phyloP scores from a whole-genome alignment of 2,888 invertebrate species.

The Diachrysia chrysitis region DNA sequence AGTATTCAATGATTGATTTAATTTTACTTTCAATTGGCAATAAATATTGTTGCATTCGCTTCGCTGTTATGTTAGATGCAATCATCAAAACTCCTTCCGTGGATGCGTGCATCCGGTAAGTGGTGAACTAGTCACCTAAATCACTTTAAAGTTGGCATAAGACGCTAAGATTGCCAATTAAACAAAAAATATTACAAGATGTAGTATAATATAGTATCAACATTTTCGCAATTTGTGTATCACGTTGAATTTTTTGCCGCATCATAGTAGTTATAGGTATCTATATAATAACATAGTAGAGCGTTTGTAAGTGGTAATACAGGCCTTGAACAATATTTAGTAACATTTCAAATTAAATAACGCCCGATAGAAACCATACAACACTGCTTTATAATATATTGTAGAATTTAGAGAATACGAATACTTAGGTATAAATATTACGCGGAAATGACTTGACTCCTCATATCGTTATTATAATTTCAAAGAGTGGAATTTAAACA shows the following conservation, averaged over 20 bases:
- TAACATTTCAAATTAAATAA: conserved; percentile 21
- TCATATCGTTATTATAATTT: conserved; percentile 51
- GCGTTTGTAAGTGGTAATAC: conserved; percentile 26
- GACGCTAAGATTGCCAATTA: conserved; percentile 29
- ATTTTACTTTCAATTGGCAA: conserved; percentile 61
- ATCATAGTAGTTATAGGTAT: conserved; percentile 37
- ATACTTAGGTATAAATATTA: too few species aligned
- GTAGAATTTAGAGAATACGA: conserved; percentile 56
- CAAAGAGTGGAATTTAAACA: conserved; percentile 46
- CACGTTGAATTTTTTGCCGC: conserved; percentile 35
- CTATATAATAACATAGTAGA: conserved; percentile 14
- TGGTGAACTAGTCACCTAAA: conserved; percentile 38
- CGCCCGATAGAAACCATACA: conserved; percentile 19
- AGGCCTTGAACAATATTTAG: conserved; percentile 50
- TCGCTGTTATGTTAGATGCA: conserved; percentile 19
- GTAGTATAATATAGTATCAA: conserved; percentile 34
- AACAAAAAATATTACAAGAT: conserved; percentile 28
- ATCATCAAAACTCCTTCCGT: conserved; percentile 31
- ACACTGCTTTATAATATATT: conserved; percentile 13
- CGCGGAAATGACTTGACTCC: conserved; percentile 39
- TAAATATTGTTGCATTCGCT: conserved; percentile 36
- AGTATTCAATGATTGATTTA: conserved; percentile 67
- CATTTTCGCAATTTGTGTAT: conserved; percentile 35
- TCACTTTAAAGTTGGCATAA: conserved; percentile 27
- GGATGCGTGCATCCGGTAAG: conserved; percentile 46